Evolutionary conservation across 2,888 invertebrate genomes (phyloP).

Genomic region (Escarpia spicata): DNA sequence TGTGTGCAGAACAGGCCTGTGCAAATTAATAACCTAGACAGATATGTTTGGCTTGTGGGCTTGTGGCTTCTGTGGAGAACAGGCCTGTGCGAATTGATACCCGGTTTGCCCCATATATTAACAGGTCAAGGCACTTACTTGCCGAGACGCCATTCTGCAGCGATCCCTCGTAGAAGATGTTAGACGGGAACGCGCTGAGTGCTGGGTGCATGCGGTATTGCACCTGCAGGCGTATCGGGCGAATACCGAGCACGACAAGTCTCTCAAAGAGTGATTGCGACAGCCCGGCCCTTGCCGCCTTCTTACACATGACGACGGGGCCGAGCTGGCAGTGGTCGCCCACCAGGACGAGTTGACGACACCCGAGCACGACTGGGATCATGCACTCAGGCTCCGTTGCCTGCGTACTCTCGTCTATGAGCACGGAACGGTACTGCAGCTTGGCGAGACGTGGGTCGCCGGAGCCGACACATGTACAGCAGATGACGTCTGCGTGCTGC

Average conservation of each 20-base stretch:
- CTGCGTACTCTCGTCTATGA: constrained; percentile 97
- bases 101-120: too few species aligned
- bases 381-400: constrained; percentile 95
- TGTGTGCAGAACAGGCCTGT: too few species aligned
- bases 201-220: constrained; percentile 99
- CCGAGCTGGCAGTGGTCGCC: constrained; percentile 99
- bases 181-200: constrained; percentile 95
- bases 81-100: too few species aligned
- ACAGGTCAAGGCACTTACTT: constrained; percentile 59
- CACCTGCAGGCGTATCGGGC: constrained; percentile 91
- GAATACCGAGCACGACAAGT: constrained; percentile 93
- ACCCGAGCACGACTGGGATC: constrained; percentile 98
- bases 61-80: too few species aligned
- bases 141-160: constrained; percentile 98
- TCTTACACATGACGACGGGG: constrained; percentile 99
- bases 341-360: constrained; percentile 93
- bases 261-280: constrained; percentile 97
- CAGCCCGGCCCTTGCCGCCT: constrained; percentile 95
- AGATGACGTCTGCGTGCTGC: constrained; percentile 94
- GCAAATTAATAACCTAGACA: too few species aligned
- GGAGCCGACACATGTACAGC: constrained; percentile 98
- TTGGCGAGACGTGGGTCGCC: constrained; percentile 94
- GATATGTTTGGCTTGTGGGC: too few species aligned
- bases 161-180: constrained; percentile 99
- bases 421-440: constrained; percentile 93